Percentiles rank a stretch among this genome's conserved stretches.
Evolutionary conservation across 2,797 vertebrate genomes (phyloP).

Genomic region (Glossophaga mutica): DNA sequence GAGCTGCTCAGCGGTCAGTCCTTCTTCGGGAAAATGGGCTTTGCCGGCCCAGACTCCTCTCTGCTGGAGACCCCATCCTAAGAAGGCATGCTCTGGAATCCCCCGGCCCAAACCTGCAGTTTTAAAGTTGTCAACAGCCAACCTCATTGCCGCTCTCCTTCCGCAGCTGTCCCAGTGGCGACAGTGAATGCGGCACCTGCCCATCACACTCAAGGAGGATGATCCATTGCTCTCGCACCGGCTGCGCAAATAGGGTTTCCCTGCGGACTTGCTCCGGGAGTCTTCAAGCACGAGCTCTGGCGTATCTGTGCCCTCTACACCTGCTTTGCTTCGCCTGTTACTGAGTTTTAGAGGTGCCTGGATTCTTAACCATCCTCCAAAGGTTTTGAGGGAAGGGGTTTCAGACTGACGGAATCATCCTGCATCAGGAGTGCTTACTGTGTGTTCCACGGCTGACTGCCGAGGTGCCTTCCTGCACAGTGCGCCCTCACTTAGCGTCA

Average conservation of each 20-base stretch:
- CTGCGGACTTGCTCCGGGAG: background rate
- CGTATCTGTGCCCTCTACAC: rapidly evolving
- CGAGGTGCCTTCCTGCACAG: background rate
- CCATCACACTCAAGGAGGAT: background rate
- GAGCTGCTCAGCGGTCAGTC: background rate
- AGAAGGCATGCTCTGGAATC: background rate
- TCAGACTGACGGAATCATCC: background rate
- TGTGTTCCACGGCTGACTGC: background rate
- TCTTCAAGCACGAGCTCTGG: background rate
- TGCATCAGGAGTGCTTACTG: no score
- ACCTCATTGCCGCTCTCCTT: background rate
- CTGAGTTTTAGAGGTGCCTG: background rate
- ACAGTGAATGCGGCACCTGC: rapidly evolving
- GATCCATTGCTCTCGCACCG: rapidly evolving
- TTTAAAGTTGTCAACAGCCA: background rate
- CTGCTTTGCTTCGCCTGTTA: background rate
- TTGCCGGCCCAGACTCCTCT: background rate
- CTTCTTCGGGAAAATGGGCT: background rate
- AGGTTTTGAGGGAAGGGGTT: background rate
- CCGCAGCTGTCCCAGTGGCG: background rate
- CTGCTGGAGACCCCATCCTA: background rate
- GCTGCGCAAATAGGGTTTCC: background rate
- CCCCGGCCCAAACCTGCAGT: background rate
- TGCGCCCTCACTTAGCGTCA: background rate
- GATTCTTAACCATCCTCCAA: background rate